Percentiles rank a stretch among this genome's conserved stretches.
Evolutionary conservation across 2,797 vertebrate species (phyloP).

Genomic region (Parotocinclus haroldoi): DNA sequence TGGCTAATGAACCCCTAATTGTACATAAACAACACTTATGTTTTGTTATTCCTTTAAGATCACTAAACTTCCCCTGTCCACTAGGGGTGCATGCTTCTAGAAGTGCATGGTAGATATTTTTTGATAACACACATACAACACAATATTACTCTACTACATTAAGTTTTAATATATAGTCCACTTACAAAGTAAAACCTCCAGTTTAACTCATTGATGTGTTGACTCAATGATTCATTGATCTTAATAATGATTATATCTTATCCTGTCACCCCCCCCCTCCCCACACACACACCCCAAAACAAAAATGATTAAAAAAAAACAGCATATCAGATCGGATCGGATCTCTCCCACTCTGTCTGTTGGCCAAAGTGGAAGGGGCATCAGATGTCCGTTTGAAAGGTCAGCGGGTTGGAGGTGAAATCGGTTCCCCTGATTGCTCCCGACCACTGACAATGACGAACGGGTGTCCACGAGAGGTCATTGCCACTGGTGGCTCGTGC

Average conservation of each 20-base stretch:
- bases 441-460: slow-evolving; percentile 70
- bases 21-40: too few species aligned
- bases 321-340: slow-evolving; percentile 34
- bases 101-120: too few species aligned
- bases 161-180: too few species aligned
- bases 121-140: too few species aligned
- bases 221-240: slow-evolving; percentile 11
- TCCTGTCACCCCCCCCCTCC: slow-evolving; percentile 53
- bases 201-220: background rate
- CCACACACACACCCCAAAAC: too few species aligned
- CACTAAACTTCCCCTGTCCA: too few species aligned
- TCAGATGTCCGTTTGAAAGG: slow-evolving; percentile 54
- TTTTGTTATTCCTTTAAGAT: too few species aligned
- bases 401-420: slow-evolving; percentile 64
- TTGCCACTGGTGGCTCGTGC: slow-evolving; percentile 30
- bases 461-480: slow-evolving; percentile 52
- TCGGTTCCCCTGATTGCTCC: slow-evolving; percentile 63
- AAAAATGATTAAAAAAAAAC: too few species aligned
- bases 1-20: too few species aligned
- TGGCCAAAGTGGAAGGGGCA: slow-evolving; percentile 21
- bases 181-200: too few species aligned
- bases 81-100: too few species aligned
- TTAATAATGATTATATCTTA: slow-evolving; percentile 50
- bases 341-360: background rate
- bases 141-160: too few species aligned